Percentiles rank a stretch among this genome's conserved stretches.
phyloP scores from a whole-genome alignment of 2,888 invertebrate species.

The Ceramica pisi region DNA sequence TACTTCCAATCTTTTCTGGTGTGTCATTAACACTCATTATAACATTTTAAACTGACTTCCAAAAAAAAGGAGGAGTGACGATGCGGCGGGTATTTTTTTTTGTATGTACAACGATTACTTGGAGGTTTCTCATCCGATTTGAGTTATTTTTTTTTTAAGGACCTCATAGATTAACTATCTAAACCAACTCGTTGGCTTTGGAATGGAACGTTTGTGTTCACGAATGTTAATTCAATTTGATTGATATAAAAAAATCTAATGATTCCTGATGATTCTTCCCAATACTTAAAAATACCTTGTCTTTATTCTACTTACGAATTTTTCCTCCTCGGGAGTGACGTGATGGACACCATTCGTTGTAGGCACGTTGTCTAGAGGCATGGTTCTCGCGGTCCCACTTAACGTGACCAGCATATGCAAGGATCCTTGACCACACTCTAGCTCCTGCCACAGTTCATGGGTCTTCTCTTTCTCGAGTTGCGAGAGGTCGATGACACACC shows the following conservation, averaged over 20 bases:
- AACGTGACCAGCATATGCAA: constrained; percentile 84
- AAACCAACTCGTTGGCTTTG: no score
- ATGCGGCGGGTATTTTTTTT: no score
- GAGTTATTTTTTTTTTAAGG: no score
- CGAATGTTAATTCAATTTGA: no score
- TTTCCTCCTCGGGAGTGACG: constrained; percentile 73
- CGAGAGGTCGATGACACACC: constrained; percentile 84
- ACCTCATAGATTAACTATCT: no score
- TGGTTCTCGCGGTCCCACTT: constrained; percentile 76
- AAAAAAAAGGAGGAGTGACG: no score
- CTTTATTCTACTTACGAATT: constrained; percentile 79
- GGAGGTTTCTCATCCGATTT: no score
- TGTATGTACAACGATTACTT: no score
- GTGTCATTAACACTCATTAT: not conserved
- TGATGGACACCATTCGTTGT: constrained; percentile 80
- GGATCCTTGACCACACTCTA: constrained; percentile 85
- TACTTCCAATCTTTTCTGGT: not conserved
- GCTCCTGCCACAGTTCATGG: constrained; percentile 85
- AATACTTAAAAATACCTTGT: not conserved
- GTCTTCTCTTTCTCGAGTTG: constrained; percentile 85
- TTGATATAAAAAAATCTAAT: no score
- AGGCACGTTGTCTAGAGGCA: constrained; percentile 78
- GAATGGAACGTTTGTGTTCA: not conserved
- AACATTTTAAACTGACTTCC: no score
- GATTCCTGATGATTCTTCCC: not conserved